A percentile compares a stretch with the other conserved stretches of the same genome.
Evolutionary conservation across 2,113 vertebrate species (phyloP).

Genomic region (Trogon surrucura): DNA sequence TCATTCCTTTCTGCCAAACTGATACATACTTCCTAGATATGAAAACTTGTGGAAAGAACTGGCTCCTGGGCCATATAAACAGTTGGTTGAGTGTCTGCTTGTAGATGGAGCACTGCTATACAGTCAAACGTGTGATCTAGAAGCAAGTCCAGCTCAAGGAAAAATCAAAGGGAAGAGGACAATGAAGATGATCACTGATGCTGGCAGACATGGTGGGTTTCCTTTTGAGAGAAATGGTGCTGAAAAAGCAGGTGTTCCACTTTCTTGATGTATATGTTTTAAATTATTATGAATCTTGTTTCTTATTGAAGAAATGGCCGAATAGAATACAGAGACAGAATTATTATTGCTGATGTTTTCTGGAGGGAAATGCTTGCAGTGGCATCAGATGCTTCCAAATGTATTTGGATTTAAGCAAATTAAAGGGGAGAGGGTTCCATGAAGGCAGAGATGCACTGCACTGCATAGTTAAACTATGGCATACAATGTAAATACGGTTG

Average conservation of each 20-base stretch:
- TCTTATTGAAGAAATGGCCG: background rate
- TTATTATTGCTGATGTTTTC: background rate
- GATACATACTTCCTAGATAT: background rate
- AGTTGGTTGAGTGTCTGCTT: background rate
- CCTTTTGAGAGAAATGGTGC: background rate
- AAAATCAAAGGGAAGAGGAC: background rate
- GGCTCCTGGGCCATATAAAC: background rate
- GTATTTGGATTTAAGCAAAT: background rate
- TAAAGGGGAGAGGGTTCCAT: background rate
- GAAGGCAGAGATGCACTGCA: background rate
- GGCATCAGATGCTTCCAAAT: background rate
- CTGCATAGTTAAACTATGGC: background rate
- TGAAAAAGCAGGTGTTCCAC: background rate
- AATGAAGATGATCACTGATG: background rate
- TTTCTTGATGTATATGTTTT: background rate
- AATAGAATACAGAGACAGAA: background rate
- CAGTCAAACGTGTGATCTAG: background rate
- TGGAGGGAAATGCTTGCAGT: background rate
- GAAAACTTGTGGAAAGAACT: background rate
- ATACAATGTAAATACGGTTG: background rate
- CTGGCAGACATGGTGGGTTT: background rate
- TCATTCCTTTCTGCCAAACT: background rate
- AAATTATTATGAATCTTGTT: background rate
- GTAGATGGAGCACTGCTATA: background rate
- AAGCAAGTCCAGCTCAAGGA: background rate